phyloP scores from a whole-genome alignment of 1,140 invertebrate species.

The Trypoxylus dichotomus region DNA sequence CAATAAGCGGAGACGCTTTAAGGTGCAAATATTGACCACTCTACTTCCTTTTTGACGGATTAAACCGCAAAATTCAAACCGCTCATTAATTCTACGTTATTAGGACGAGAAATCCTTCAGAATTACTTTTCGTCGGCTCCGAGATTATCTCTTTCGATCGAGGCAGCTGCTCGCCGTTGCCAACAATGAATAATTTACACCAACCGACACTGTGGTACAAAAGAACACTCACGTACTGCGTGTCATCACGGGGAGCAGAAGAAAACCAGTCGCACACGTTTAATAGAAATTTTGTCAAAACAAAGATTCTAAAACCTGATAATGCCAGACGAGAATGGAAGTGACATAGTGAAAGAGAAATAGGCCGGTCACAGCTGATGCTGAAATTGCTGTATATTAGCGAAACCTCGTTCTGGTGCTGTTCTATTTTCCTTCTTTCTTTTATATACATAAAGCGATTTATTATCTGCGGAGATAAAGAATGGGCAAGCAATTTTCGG shows the following conservation, averaged over 20 bases:
- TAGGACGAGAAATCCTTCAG: conserved; percentile 22
- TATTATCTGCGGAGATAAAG: conserved; percentile 14
- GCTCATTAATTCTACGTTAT: conserved; percentile 22
- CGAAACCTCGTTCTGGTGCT: neutral
- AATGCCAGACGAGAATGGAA: conserved; percentile 30
- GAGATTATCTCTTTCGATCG: conserved; percentile 19
- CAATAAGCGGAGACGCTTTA: neutral
- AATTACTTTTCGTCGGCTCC: conserved; percentile 12
- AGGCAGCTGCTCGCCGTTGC: conserved; percentile 12
- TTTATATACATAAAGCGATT: conserved; percentile 17
- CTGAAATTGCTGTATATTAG: neutral
- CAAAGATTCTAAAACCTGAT: conserved; percentile 36
- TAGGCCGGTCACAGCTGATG: conserved; percentile 34
- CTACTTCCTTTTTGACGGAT: neutral
- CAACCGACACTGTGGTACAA: conserved; percentile 16
- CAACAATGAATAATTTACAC: conserved; percentile 26
- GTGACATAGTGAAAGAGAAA: conserved; percentile 22
- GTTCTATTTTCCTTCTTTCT: conserved; percentile 2
- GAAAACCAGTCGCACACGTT: conserved; percentile 31
- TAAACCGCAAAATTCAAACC: conserved; percentile 9
- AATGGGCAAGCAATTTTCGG: conserved; percentile 7
- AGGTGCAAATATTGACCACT: conserved; percentile 7
- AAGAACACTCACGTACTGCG: conserved; percentile 26
- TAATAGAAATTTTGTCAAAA: conserved; percentile 38
- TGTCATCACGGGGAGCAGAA: conserved; percentile 25